Evolutionary conservation across 2,113 vertebrate species (phyloP).

Genomic region (Hepsetus odoe): DNA sequence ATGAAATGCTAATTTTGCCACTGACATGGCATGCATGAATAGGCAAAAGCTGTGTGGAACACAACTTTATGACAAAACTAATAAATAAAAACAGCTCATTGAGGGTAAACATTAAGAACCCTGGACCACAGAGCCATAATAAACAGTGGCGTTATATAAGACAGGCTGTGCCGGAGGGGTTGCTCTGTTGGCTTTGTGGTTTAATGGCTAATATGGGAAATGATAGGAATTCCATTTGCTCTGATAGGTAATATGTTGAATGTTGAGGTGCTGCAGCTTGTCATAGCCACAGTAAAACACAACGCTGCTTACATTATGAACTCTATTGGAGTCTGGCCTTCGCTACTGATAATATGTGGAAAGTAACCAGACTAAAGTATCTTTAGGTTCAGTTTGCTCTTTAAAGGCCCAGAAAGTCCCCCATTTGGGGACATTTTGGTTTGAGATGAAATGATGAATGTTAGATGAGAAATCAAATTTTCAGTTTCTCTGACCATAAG

Average conservation of each 20-base stretch:
- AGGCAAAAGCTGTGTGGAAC: conserved; percentile 78
- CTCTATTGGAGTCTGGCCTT: neutral
- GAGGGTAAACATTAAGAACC: conserved; percentile 77
- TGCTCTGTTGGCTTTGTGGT: conserved; percentile 63
- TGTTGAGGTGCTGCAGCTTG: conserved; percentile 59
- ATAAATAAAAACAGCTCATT: conserved; percentile 84
- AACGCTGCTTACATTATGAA: conserved; percentile 15
- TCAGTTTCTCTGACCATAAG: too few relatives aligned
- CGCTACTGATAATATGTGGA: neutral
- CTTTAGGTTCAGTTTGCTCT: neutral
- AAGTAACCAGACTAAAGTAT: conserved; percentile 5
- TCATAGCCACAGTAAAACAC: conserved; percentile 57
- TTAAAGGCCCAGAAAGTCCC: neutral
- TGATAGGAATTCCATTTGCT: conserved; percentile 73
- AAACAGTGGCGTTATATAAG: conserved; percentile 65
- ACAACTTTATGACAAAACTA: conserved; percentile 81
- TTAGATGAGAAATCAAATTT: too few relatives aligned
- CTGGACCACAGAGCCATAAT: conserved; percentile 63
- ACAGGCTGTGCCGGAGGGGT: conserved; percentile 62
- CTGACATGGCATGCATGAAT: conserved; percentile 86
- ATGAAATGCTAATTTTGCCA: conserved; percentile 92
- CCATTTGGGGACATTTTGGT: too few relatives aligned
- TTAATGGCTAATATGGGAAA: conserved; percentile 68
- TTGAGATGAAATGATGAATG: too few relatives aligned
- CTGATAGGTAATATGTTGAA: conserved; percentile 66